Evolutionary conservation across 2,113 vertebrate species (phyloP), one percentile per base, ranked within the genome.

Genomic region (Phaethon lepturus): DNA sequence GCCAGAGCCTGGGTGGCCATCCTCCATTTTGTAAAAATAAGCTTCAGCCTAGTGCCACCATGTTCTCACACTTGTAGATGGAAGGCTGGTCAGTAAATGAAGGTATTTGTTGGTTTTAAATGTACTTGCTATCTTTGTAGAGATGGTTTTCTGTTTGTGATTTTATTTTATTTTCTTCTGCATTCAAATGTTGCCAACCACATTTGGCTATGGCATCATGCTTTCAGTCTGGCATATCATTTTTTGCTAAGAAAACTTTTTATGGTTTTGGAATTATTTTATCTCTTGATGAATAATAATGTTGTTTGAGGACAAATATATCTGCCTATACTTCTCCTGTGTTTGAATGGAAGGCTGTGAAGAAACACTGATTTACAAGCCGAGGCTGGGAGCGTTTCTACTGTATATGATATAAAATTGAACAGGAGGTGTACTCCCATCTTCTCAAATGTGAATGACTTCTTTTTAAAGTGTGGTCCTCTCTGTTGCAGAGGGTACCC

Each of bases 1-100:
- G 72, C 59, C 28, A 42, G 15, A 0, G 0, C 26, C 18, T 92
- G 62, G 28, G 82, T 94, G 71, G 31, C 62, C 2, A 0, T 58
- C 17, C 10, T 45, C 24, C 73, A 5, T 8, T 64, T 42, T 80
- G 75, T 64, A 19, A 26, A 72, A 68, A 3, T 56, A 52, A 69
- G 10, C 25, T 56, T 93, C 49, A 83, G 44, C 25, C 19, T 58
- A 13, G 10, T 42, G 29, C 28, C 14, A 73, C 40, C 3, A 2
- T 12, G 11, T 59, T 82, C 20, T 47, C 12, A 17, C 14, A 5
- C 4, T 40, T 76, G 33, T 3, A 72, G 31, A 9, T 56, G 52
- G 44, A 67, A 56, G 17, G 24, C 11, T 55, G 52, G 67, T 14
- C 20, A 95, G 53, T 52, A 77, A 80, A 47, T 19, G 4, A 69